Evolutionary conservation across 2,888 invertebrate genomes (phyloP), one percentile per base, ranked within the genome.

Genomic region (Anoplius nigerrimus): DNA sequence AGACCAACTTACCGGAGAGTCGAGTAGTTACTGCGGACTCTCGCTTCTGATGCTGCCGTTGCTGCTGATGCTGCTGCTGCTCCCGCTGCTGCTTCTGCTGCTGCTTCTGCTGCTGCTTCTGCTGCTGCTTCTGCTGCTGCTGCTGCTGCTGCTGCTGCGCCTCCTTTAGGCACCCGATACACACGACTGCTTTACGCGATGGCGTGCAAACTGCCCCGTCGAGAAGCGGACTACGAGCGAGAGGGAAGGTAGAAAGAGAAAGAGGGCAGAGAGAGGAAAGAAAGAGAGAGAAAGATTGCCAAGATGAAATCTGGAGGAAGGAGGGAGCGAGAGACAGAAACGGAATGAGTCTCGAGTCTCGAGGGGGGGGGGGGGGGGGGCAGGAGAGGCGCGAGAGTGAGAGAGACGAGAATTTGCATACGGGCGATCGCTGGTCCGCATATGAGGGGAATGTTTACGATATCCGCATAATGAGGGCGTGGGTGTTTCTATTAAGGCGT

Each of bases 391-490:
- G 45, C 15, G 48, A 18, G 18, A 48, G 48, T 8, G 42, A 3
- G 8, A 48, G 18, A 48, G 54, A 68, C 55, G 54, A 63, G 66
- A 61, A 81, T 81, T 82, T 82, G 78, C 82, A 82, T 81, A 78
- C 72, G 75, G 67, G 69, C 71, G 78, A 80, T 76, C 76, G 69
- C 59, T 62, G 60, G 66, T 62, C 62, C 65, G 71, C 69, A 69
- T 81, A 81, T 74, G 74, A 75, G 78, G 73, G 69, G 73, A 80
- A 80, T 76, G 80, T 82, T 81, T 80, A 81, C 78, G 80, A 81
- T 81, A 81, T 80, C 75, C 79, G 79, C 70, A 82, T 82, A 82
- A 82, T 81, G 80, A 82, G 74, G 64, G 75, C 82, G 82, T 82
- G 81, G 82, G 82, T 78, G 82, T 76, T 81, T 81, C 75, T 79